These are phyloP conservation scores for Leptestheria dahalacensis DNA, from an alignment of 1,140 invertebrate species.

Conservation along the genomic window DNA sequence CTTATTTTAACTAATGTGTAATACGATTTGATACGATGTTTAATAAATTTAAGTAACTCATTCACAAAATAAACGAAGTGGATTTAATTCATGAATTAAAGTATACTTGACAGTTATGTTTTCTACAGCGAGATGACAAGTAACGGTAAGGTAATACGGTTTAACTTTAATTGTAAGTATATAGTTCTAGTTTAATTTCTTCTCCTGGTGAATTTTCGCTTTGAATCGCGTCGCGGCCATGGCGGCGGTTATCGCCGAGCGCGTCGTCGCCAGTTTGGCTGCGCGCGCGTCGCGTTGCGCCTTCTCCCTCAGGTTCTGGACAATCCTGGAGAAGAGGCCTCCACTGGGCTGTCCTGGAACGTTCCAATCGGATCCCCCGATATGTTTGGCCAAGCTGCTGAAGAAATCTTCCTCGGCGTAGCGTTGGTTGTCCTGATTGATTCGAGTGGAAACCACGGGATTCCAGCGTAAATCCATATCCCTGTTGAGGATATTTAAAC, in stretches of 20 bases:
- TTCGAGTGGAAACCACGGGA: background rate
- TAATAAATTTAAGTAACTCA: too few species aligned
- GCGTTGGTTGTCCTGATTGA: slow-evolving; percentile 10
- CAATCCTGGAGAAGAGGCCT: background rate
- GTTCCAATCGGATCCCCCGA: background rate
- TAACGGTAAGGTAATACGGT: too few species aligned
- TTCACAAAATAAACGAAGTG: too few species aligned
- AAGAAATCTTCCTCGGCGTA: slow-evolving; percentile 7
- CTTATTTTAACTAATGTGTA: too few species aligned
- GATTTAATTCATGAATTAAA: too few species aligned
- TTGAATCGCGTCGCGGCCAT: slow-evolving; percentile 5
- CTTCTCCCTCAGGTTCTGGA: slow-evolving; percentile 4
- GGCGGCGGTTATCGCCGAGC: slow-evolving; percentile 2
- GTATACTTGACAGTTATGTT: too few species aligned
- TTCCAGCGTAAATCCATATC: slow-evolving; percentile 12
- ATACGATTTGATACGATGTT: too few species aligned
- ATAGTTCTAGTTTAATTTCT: background rate
- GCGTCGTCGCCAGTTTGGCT: background rate
- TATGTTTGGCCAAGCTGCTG: background rate
- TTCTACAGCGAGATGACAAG: too few species aligned
- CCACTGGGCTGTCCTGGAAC: background rate
- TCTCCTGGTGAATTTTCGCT: slow-evolving; percentile 4
- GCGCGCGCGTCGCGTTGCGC: background rate
- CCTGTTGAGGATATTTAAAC: background rate
- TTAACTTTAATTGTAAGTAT: too few species aligned